phyloP scores from a whole-genome alignment of 1,140 invertebrate genomes.

The Zaprionus capensis region DNA sequence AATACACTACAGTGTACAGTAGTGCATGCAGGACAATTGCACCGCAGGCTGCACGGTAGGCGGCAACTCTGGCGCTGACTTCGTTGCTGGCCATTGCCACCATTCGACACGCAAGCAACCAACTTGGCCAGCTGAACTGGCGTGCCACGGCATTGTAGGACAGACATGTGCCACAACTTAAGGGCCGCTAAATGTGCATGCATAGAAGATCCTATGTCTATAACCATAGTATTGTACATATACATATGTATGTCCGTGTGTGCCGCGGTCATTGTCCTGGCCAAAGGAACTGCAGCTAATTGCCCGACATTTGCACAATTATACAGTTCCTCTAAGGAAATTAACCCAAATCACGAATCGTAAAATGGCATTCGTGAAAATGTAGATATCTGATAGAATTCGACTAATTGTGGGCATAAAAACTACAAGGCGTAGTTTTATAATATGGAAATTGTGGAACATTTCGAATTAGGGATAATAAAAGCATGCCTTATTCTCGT shows the following conservation, averaged over 20 bases:
- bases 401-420: background rate
- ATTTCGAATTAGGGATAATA: background rate
- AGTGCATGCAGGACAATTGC: background rate
- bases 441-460: background rate
- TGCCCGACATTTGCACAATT: conserved; percentile 44
- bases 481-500: background rate
- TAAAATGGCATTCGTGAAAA: conserved; percentile 9
- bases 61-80: conserved; percentile 6
- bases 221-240: background rate
- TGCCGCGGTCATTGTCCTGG: conserved; percentile 39
- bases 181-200: conserved; percentile 41
- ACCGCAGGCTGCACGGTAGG: conserved; percentile 17
- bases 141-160: background rate
- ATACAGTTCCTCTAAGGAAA: conserved; percentile 45
- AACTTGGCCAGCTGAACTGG: conserved; percentile 36
- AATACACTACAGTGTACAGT: conserved; percentile 29
- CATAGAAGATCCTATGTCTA: conserved; percentile 16
- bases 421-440: background rate
- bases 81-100: conserved; percentile 20
- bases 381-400: conserved; percentile 16
- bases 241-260: background rate
- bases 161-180: conserved; percentile 37
- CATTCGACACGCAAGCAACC: conserved; percentile 49
- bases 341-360: conserved; percentile 34
- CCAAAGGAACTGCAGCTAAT: conserved; percentile 42